Base-by-base conservation (phyloP, 2,113 vertebrate genomes). In the Falcunculus frontatus region DNA sequence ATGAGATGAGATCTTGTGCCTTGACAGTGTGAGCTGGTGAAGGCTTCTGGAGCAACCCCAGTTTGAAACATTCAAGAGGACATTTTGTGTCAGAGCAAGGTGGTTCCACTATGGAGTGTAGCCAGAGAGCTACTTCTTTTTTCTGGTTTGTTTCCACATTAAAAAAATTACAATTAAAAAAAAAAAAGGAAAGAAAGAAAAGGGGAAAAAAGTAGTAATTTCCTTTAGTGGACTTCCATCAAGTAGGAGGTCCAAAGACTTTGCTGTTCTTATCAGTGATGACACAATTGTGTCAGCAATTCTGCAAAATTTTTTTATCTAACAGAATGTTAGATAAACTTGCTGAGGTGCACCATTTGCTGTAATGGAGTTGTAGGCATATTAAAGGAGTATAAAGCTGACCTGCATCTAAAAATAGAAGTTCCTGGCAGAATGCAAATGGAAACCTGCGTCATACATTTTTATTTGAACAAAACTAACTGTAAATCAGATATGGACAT, bases 381-480 rank as follows among this genome's bases (percentile, higher is more conserved):
- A 47, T 30, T 35, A 29, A 82, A 47, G 42, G 50, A 81, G 44
- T 60, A 15, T 74, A 78, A 89, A 70, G 7, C 69, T 86, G 67
- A 73, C 50, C 30, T 97, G 37, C 50, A 39, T 60, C 77, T 95
- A 90, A 97, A 96, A 90, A 92, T 85, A 95, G 92, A 93, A 80
- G 33, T 65, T 89, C 67, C 73, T 91, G 84, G 76, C 67, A 94
- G 75, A 88, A 85, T 76, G 37, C 59, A 74, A 83, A 59, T 93
- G 57, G 82, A 75, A 91, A 95, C 70, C 42, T 93, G 47, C 29
- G 42, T 96, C 82, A 96, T 13, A 30, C n/a, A 9, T 88, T 90
- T 94, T 88, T 87, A 89, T 89, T 93, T 87, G 68, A 90, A 77
- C 68, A 74, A 91, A 84, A 92, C 64, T 39, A 53, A 83, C 47